Percentiles rank a stretch among this genome's conserved stretches.
Conservation (phyloP, 2,113 vertebrate genomes). For the Vulpes lagopus region DNA sequence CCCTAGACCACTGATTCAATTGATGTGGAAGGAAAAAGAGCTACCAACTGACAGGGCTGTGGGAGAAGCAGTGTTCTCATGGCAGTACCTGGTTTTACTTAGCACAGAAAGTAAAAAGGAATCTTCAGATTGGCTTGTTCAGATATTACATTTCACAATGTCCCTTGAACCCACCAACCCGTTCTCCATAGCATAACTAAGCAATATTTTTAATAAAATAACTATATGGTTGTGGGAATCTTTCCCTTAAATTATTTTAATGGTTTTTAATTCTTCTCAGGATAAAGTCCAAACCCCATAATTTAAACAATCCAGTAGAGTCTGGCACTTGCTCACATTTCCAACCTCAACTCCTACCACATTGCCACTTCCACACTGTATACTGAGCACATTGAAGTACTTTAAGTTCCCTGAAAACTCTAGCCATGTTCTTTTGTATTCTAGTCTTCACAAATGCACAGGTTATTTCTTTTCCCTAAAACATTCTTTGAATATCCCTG, state of each 20-base stretch:
- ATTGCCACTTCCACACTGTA: not conserved
- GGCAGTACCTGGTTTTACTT: not conserved
- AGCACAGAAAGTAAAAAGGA: not conserved
- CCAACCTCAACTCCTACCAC: not conserved
- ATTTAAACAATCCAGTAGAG: not conserved
- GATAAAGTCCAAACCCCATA: not conserved
- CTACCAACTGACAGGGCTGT: not conserved
- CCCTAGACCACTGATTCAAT: not conserved
- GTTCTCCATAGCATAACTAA: not conserved
- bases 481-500: not conserved
- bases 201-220: not conserved
- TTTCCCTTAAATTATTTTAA: not conserved
- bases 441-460: not conserved
- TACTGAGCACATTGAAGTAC: not conserved
- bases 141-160: not conserved
- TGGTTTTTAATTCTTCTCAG: not conserved
- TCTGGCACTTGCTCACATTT: not conserved
- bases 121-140: not conserved
- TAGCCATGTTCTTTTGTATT: not conserved
- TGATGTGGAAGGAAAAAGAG: not conserved
- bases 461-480: not conserved
- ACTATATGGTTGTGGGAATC: not conserved
- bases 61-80: not conserved
- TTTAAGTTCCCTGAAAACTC: not conserved
- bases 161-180: not conserved